phyloP scores from a whole-genome alignment of 2,888 invertebrate genomes.

The Scrobipalpa atriplicella region DNA sequence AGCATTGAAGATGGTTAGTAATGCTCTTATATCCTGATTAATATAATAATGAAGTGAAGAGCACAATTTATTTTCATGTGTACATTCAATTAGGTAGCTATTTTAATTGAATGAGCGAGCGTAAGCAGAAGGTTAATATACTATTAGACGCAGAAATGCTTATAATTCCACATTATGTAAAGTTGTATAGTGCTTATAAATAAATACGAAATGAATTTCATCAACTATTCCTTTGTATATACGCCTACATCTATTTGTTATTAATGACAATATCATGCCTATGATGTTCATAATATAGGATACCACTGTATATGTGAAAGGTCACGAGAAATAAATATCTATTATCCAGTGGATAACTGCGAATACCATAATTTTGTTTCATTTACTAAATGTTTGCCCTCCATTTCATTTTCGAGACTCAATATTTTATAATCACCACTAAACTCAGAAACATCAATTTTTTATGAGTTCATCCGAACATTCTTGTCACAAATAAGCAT shows the following conservation, averaged over 20 bases:
- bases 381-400: constrained; percentile 47
- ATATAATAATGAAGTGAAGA: constrained; percentile 40
- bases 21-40: constrained; percentile 38
- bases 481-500: not conserved
- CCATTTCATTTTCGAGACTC: not conserved
- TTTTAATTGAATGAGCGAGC: constrained; percentile 47
- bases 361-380: constrained; percentile 72
- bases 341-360: constrained; percentile 76
- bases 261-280: constrained; percentile 77
- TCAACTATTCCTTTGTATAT: constrained; percentile 62
- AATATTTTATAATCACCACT: not conserved
- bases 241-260: constrained; percentile 68
- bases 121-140: constrained; percentile 30
- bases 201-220: constrained; percentile 58
- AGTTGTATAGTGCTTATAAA: constrained; percentile 79
- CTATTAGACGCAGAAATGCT: constrained; percentile 56
- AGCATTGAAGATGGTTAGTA: constrained; percentile 12
- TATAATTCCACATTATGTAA: constrained; percentile 66
- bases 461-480: not conserved
- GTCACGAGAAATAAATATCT: constrained; percentile 72
- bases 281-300: constrained; percentile 76
- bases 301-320: constrained; percentile 74
- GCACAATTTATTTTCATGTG: constrained; percentile 54
- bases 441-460: not conserved
- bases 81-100: constrained; percentile 54